Evolutionary conservation across 2,888 invertebrate genomes (phyloP).

Genomic region (Pachliopta kotzebuea): DNA sequence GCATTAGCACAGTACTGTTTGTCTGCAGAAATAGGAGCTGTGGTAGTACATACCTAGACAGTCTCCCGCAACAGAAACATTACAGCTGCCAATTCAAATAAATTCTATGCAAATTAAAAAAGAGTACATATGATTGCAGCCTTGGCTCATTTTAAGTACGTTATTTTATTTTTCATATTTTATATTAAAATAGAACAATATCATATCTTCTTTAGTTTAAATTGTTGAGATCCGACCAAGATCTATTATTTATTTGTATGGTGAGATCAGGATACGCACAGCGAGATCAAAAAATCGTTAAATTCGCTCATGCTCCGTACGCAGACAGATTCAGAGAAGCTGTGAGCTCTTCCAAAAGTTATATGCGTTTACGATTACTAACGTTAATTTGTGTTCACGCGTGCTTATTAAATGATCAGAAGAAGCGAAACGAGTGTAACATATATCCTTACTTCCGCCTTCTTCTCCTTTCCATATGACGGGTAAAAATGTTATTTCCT

Average conservation of each 20-base stretch:
- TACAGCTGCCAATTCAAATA: too few relatives aligned
- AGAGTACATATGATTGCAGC: too few relatives aligned
- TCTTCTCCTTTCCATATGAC: constrained; percentile 49
- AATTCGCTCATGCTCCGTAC: constrained; percentile 71
- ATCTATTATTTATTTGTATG: background rate
- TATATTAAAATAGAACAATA: background rate
- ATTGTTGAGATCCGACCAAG: background rate
- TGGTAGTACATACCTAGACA: too few relatives aligned
- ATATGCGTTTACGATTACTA: constrained; percentile 32
- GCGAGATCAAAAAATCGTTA: constrained; percentile 70
- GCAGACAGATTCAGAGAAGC: constrained; percentile 52
- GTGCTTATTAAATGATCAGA: constrained; percentile 1
- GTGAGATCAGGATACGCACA: constrained; percentile 37
- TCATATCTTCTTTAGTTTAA: background rate
- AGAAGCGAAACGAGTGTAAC: constrained; percentile 1
- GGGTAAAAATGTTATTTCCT: constrained; percentile 57
- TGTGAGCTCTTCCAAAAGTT: constrained; percentile 44
- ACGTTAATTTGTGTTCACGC: constrained; percentile 26
- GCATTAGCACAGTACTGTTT: too few relatives aligned
- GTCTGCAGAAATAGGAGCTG: too few relatives aligned
- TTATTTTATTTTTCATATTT: too few relatives aligned
- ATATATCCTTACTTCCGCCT: background rate
- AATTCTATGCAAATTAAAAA: too few relatives aligned
- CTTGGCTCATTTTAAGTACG: too few relatives aligned
- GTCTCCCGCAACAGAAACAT: too few relatives aligned